These are phyloP conservation scores for Sorex araneus DNA, from an alignment of 2,113 vertebrate species.

Conservation along the genomic window DNA sequence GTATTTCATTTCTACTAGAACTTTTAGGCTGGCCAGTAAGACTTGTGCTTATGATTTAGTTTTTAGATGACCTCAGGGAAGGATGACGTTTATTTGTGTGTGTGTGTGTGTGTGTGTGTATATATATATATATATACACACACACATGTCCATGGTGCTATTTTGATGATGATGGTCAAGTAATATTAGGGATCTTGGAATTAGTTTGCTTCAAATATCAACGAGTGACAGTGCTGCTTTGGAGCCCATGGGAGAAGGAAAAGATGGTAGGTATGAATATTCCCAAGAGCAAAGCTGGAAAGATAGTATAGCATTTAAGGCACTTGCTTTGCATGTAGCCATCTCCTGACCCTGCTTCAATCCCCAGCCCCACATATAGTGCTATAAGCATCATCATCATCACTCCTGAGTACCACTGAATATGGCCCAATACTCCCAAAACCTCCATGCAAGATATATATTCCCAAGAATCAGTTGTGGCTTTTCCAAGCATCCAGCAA, in stretches of 20 bases:
- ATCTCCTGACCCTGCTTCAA: too few species aligned
- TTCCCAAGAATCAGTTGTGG: neutral
- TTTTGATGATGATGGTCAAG: too few species aligned
- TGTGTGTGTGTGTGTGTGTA: too few species aligned
- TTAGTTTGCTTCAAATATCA: neutral
- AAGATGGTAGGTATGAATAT: constrained; percentile 17
- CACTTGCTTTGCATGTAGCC: too few species aligned
- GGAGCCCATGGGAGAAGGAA: neutral
- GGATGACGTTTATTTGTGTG: neutral
- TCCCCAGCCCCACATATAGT: too few species aligned
- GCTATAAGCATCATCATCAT: too few species aligned
- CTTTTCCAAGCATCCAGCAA: neutral
- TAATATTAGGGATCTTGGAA: neutral
- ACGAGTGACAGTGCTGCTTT: neutral
- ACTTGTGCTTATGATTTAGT: neutral
- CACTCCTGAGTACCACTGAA: too few species aligned
- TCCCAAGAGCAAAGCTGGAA: neutral
- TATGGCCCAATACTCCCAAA: too few species aligned
- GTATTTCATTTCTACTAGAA: neutral
- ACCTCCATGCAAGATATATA: too few species aligned
- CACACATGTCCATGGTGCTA: neutral
- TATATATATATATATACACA: too few species aligned
- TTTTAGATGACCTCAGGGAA: neutral
- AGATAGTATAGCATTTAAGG: too few species aligned
- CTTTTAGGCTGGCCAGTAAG: neutral